These are phyloP conservation scores for Crotalus adamanteus DNA, from an alignment of 2,797 vertebrate species.

Conservation along the genomic window DNA sequence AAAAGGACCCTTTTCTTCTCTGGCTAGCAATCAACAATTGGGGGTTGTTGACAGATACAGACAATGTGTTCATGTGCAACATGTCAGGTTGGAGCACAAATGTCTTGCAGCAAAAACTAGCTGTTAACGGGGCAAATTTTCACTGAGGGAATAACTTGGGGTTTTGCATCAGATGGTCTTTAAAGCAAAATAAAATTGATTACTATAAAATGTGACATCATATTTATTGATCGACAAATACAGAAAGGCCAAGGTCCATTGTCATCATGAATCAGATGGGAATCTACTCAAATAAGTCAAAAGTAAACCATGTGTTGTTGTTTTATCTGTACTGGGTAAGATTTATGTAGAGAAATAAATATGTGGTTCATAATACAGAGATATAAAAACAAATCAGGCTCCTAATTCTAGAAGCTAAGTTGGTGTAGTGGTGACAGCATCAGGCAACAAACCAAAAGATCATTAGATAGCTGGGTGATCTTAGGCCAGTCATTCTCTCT, in stretches of 20 bases:
- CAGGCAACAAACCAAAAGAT: not conserved
- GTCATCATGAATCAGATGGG: slow-evolving; percentile 39
- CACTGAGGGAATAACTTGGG: not conserved
- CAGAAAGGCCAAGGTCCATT: slow-evolving; percentile 31
- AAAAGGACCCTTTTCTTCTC: not conserved
- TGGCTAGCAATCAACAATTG: not conserved
- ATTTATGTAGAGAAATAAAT: slow-evolving; percentile 45
- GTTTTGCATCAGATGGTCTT: not conserved
- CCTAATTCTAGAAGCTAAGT: slow-evolving; percentile 21
- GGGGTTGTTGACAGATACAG: not conserved
- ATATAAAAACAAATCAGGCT: slow-evolving; percentile 38
- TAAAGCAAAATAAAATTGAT: not conserved
- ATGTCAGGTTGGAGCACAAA: not conserved
- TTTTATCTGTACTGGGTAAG: slow-evolving; percentile 48
- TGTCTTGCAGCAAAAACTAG: not conserved
- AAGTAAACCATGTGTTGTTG: slow-evolving; percentile 47
- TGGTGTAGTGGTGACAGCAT: not conserved
- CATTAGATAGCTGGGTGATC: not conserved
- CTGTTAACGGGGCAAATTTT: not conserved
- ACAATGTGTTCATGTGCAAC: not conserved
- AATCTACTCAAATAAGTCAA: slow-evolving; percentile 47
- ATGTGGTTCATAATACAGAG: slow-evolving; percentile 35
- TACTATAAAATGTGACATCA: not conserved
- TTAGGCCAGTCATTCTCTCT: not conserved
- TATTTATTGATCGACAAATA: not conserved